These are phyloP conservation scores for Hyaena hyaena DNA, from an alignment of 2,113 vertebrate genomes.

Conservation along the genomic window DNA sequence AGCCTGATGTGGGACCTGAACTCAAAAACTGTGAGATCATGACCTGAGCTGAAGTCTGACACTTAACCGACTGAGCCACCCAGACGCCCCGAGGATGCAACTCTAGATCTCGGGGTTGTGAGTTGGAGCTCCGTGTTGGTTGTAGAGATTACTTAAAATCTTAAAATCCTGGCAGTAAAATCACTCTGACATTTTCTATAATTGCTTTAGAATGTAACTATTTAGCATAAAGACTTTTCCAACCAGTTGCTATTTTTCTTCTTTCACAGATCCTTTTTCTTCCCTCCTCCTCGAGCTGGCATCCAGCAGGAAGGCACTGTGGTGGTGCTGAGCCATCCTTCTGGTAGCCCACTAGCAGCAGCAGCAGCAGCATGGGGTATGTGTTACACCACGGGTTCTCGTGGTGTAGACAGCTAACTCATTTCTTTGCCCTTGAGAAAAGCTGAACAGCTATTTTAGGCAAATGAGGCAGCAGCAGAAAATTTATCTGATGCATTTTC, in stretches of 20 bases:
- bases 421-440: not conserved
- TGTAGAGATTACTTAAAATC: not conserved
- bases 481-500: not conserved
- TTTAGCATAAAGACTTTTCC: not conserved
- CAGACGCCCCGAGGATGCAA: not conserved
- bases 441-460: not conserved
- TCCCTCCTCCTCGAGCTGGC: not conserved
- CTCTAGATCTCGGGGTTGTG: not conserved
- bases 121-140: not conserved
- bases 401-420: not conserved
- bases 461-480: not conserved
- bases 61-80: too few species aligned
- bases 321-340: not conserved
- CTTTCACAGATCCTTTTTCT: not conserved
- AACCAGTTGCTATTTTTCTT: not conserved
- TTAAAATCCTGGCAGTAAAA: not conserved
- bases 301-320: not conserved
- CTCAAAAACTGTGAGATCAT: too few species aligned
- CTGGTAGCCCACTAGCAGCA: not conserved
- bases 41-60: too few species aligned
- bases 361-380: rapidly evolving
- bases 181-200: not conserved
- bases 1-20: too few species aligned
- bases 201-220: not conserved
- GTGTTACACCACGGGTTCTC: rapidly evolving